Evolutionary conservation across 2,888 invertebrate genomes (phyloP), one percentile per base, ranked within the genome.

Genomic region (Idaea aversata): DNA sequence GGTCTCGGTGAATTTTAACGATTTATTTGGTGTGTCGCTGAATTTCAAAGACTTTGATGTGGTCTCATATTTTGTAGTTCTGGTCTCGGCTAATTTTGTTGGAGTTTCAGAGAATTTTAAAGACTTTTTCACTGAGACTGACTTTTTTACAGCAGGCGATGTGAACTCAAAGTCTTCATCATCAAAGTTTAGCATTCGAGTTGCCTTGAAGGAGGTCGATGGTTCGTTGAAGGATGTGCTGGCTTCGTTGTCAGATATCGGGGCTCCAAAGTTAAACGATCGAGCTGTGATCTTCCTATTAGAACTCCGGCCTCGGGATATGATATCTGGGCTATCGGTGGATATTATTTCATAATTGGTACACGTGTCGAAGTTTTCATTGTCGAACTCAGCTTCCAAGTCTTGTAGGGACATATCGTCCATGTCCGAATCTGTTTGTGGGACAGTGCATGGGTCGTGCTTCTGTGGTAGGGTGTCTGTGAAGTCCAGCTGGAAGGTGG

Each of bases 291-390:
- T 81, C 67, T 91, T 92, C 16, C 90, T 82, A 0, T 86, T 79
- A 0, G 84, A 77, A 0, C 86, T 77, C 0, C 92, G 69, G 0
- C 93, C 92, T 59, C 86, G 77, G 0, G 92, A 92, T 15, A 93
- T 92, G 0, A 93, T 92, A 57, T 93, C 82, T 0, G 93, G 93
- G 61, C 93, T 93, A 61, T 93, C 93, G 0, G 93, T 93, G 0
- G 93, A 93, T 13, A 93, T 92, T 0, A 93, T 93, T 71, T 93
- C 93, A 61, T 93, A 93, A 69, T 93, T 93, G 0, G 88, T 87
- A 75, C 93, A 91, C 3, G 87, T 82, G 5, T 91, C 91, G 47
- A 91, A 91, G 67, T 88, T 88, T 6, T 90, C 88, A 0, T 83
- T 79, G 0, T 90, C 90, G 5, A 93, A 91, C 67, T 92, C 92